Evolutionary conservation across 1,140 invertebrate species (phyloP).

Genomic region (Drosophila ogumai): DNA sequence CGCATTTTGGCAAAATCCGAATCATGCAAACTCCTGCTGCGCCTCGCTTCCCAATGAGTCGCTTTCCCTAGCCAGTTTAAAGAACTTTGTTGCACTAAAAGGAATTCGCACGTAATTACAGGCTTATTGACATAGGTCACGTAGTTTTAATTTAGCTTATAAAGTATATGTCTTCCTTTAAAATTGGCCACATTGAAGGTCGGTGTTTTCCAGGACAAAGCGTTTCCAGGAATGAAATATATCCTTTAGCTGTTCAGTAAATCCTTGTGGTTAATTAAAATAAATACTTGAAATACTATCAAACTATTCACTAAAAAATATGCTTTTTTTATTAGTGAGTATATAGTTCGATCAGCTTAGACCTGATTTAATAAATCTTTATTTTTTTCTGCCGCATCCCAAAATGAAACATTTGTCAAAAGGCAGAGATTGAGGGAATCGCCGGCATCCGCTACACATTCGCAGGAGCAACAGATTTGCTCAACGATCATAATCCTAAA

Average conservation of each 20-base stretch:
- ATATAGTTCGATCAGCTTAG: conserved; percentile 7
- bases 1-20: conserved; percentile 70
- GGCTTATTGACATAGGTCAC: conserved; percentile 80
- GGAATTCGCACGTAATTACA: conserved; percentile 75
- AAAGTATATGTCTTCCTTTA: background rate
- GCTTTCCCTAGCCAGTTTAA: conserved; percentile 26
- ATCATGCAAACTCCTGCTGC: conserved; percentile 65
- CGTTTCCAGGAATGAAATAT: background rate
- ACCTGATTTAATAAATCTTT: conserved; percentile 11
- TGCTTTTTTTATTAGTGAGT: background rate
- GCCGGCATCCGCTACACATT: conserved; percentile 55
- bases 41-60: conserved; percentile 20
- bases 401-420: conserved; percentile 75
- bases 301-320: background rate
- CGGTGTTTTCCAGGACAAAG: background rate
- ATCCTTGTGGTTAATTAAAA: background rate
- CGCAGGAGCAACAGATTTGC: conserved; percentile 84
- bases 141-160: conserved; percentile 39
- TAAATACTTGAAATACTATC: background rate
- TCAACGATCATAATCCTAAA: conserved; percentile 84
- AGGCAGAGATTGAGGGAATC: conserved; percentile 45
- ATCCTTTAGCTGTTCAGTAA: background rate
- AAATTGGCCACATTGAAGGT: background rate
- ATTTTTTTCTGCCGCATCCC: conserved; percentile 1
- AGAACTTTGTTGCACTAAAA: conserved; percentile 23